These are phyloP conservation scores for Pammene fasciana DNA, from an alignment of 2,888 invertebrate genomes.

Conservation along the genomic window DNA sequence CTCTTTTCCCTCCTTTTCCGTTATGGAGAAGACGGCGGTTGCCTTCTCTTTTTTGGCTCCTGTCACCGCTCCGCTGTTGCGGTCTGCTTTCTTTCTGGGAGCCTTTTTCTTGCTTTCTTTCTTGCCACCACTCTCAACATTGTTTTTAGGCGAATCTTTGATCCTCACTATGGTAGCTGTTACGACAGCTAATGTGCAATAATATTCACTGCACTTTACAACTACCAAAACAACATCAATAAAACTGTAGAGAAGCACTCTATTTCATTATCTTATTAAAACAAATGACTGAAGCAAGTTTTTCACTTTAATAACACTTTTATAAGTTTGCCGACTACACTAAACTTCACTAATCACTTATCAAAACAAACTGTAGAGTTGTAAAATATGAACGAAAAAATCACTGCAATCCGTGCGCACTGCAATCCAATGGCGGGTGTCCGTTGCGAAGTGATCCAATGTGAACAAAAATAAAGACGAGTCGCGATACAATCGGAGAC, in stretches of 20 bases:
- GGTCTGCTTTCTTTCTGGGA: conserved; percentile 83
- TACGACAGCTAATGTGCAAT: conserved; percentile 33
- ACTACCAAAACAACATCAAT: conserved; percentile 26
- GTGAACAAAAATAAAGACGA: conserved; percentile 70
- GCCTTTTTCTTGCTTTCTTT: conserved; percentile 86
- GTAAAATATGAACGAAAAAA: conserved; percentile 56
- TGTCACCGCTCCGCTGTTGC: conserved; percentile 77
- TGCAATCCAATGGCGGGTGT: conserved; percentile 73
- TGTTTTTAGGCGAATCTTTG: conserved; percentile 84
- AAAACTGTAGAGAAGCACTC: background rate
- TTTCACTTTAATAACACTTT: conserved; percentile 20
- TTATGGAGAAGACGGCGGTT: conserved; percentile 63
- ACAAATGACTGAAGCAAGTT: conserved; percentile 9
- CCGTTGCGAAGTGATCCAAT: conserved; percentile 53
- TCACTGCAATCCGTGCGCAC: conserved; percentile 81
- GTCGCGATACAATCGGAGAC: conserved; percentile 64
- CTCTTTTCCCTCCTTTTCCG: conserved; percentile 67
- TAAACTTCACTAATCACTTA: conserved; percentile 42
- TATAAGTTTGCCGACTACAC: conserved; percentile 22
- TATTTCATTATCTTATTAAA: conserved; percentile 1
- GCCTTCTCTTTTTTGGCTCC: conserved; percentile 68
- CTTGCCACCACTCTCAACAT: conserved; percentile 84
- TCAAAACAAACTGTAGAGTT: conserved; percentile 27
- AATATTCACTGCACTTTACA: conserved; percentile 21
- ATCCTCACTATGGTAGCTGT: conserved; percentile 87